Evolutionary conservation across 1,140 invertebrate genomes (phyloP).

Genomic region (Latrodectus geometricus): DNA sequence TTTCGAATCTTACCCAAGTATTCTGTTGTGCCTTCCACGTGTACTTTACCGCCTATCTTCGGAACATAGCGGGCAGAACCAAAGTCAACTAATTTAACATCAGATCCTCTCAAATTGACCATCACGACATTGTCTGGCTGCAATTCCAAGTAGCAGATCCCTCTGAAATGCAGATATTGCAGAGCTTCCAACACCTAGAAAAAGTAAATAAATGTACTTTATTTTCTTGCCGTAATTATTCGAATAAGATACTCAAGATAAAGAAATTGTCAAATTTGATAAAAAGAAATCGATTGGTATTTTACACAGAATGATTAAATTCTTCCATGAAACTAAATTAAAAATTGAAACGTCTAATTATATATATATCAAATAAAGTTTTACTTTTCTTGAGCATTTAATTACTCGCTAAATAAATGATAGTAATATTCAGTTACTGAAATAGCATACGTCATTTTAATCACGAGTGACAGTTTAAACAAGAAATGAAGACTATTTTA

Average conservation of each 20-base stretch:
- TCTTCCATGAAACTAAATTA: no score
- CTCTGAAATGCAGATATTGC: conserved; percentile 93
- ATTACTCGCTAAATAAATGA: no score
- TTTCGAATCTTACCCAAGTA: conserved; percentile 60
- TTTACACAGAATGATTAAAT: no score
- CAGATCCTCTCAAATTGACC: conserved; percentile 83
- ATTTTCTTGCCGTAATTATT: no score
- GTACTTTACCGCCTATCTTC: conserved; percentile 81
- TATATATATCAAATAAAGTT: no score
- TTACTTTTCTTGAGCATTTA: no score
- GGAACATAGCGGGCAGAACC: conserved; percentile 84
- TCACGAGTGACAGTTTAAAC: no score
- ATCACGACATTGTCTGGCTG: conserved; percentile 98
- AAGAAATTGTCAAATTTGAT: neutral
- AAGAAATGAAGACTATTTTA: no score
- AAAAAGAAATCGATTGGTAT: no score
- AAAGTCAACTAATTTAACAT: conserved; percentile 92
- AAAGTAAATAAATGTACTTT: conserved; percentile 12
- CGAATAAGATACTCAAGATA: neutral
- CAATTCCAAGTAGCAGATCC: conserved; percentile 90
- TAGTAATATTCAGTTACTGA: no score
- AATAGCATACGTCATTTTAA: no score
- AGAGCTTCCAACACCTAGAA: conserved; percentile 82
- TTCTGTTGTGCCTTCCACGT: conserved; percentile 67
- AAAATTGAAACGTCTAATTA: no score